phyloP scores from a whole-genome alignment of 2,113 vertebrate genomes.

The Macroglossus sobrinus region DNA sequence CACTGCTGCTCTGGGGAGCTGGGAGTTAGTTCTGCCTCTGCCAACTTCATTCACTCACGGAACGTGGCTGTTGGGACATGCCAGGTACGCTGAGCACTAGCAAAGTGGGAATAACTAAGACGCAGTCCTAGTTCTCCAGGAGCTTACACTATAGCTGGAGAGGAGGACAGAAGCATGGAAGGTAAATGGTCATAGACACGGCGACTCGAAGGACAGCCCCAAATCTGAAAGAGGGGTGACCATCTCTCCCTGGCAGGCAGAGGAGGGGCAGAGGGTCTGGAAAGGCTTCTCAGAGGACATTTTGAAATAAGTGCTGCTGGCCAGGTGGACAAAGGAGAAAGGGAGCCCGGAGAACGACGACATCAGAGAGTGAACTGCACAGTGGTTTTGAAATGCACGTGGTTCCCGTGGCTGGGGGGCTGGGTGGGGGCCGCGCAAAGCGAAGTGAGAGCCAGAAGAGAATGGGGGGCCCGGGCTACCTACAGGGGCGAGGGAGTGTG shows the following conservation, averaged over 20 bases:
- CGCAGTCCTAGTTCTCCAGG: not conserved
- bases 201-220: not conserved
- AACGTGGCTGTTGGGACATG: fast-evolving
- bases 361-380: not conserved
- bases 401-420: not conserved
- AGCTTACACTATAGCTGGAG: not conserved
- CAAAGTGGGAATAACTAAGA: not conserved
- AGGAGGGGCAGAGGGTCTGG: not conserved
- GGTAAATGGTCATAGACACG: not conserved
- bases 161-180: not conserved
- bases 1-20: fast-evolving
- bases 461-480: too few relatives aligned
- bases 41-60: not conserved
- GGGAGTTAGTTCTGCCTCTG: not conserved
- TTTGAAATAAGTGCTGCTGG: not conserved
- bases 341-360: fast-evolving
- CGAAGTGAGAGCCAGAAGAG: not conserved
- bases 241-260: not conserved
- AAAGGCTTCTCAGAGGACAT: not conserved
- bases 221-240: not conserved
- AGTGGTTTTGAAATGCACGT: not conserved
- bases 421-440: too few relatives aligned
- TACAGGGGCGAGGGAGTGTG: fast-evolving
- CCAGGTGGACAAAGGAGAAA: not conserved
- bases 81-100: not conserved